Conservation (phyloP, 1,140 invertebrate species). For the Eueides isabella region DNA sequence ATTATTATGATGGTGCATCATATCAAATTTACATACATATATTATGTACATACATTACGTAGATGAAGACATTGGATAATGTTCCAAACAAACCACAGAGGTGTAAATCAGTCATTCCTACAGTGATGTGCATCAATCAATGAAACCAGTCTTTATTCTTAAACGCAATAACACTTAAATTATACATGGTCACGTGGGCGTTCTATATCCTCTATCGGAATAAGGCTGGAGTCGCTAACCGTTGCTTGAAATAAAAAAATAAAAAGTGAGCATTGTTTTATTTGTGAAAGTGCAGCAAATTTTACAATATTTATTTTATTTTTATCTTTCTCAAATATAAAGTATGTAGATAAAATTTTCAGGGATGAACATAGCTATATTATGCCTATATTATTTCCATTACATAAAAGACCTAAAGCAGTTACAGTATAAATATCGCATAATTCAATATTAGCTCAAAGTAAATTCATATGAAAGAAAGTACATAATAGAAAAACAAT, state of each 20-base stretch:
- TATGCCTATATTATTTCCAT: no score
- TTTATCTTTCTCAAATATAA: no score
- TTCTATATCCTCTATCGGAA: conserved; percentile 3
- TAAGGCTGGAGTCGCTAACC: not conserved
- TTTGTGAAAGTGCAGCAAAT: no score
- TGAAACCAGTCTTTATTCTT: conserved; percentile 5
- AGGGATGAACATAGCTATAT: no score
- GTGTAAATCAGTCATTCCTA: conserved; percentile 8
- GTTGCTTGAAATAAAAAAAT: not conserved
- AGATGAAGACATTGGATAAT: conserved; percentile 7
- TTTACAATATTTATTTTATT: no score
- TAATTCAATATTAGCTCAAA: no score
- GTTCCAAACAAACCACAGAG: not conserved
- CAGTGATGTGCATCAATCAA: conserved; percentile 13
- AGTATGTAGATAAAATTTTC: no score
- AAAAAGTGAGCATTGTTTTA: not conserved
- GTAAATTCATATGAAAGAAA: no score
- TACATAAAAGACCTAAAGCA: no score
- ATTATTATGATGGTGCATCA: not conserved
- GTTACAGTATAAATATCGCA: no score
- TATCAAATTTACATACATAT: conserved; percentile 9
- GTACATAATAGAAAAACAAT: no score
- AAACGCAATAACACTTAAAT: conserved; percentile 13
- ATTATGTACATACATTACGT: no score
- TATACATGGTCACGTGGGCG: not conserved